Evolutionary conservation across 2,113 vertebrate genomes (phyloP), one percentile per base, ranked within the genome.

Genomic region (Ailuropoda melanoleuca): DNA sequence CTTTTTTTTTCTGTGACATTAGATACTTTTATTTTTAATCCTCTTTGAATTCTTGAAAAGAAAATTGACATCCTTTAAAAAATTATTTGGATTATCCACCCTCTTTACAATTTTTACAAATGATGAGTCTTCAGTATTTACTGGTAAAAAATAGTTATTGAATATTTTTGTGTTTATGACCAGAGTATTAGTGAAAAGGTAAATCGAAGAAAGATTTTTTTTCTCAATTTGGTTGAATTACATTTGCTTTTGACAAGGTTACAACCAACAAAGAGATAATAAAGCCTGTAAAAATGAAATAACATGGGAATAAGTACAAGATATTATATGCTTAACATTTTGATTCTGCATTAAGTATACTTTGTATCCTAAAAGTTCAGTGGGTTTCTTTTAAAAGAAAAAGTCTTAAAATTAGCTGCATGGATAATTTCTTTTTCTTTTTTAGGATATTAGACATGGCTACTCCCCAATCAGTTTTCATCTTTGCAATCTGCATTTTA

Each of bases 401-500:
- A 68, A 39, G 13, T 85, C 1, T 88, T 66, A 93, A 87, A 55
- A 68, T 72, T 60, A 23, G 15, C 55, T 85, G 39, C 8, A 34
- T 64, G 46, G 4, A 1, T 97, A 31, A 2, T 21, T 37, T 58
- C 37, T 97, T 70, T 62, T 78, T 97, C 82, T 88, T 78, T 98
- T 98, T 72, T 99, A 98, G 96, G 98, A 84, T 97, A 82, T 93
- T 97, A 96, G 81, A 98, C 98, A 99, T 99, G 99, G 99, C 99
- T 85, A 99, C 99, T 70, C 98, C 99, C 0, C 99, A 99, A 95
- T 99, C 99, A 31, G 98, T 99, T 92, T 98, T 99, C 93, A 98
- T 99, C 23, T 99, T 99, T 72, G 99, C 99, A 62, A 99, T 99
- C 55, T 99, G 99, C 74, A 98, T 99, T 97, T 99, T 99, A 98